These are phyloP conservation scores for Callyntrura guangdongensis DNA, from an alignment of 2,888 invertebrate species.

Conservation along the genomic window DNA sequence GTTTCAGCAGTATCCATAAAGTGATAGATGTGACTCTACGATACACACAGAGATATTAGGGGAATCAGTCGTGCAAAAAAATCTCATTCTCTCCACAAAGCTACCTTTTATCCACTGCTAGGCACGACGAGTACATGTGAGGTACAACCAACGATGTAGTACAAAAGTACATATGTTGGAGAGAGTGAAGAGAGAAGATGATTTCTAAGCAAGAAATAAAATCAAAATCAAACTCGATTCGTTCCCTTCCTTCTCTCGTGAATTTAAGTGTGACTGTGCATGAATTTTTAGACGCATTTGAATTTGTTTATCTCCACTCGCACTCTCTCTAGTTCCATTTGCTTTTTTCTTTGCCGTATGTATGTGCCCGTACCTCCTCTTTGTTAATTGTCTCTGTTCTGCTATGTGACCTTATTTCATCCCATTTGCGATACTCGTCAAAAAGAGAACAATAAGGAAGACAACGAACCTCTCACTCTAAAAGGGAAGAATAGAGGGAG, in stretches of 20 bases:
- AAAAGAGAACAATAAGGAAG: not conserved
- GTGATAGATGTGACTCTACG: not conserved
- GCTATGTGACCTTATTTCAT: constrained; percentile 6
- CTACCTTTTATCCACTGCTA: not conserved
- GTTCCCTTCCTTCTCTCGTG: not conserved
- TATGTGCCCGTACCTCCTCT: not conserved
- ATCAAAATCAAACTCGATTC: constrained; percentile 24
- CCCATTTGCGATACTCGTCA: not conserved
- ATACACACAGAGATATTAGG: not conserved
- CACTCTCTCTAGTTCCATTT: not conserved
- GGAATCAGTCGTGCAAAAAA: constrained; percentile 42
- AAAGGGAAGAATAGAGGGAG: not conserved
- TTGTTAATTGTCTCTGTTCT: constrained; percentile 20
- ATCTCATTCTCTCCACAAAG: constrained; percentile 10
- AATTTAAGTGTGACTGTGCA: not conserved
- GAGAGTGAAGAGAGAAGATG: not conserved
- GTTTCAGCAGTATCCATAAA: constrained; percentile 17
- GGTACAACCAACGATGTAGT: not conserved
- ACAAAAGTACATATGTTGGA: not conserved
- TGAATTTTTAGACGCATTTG: constrained; percentile 8
- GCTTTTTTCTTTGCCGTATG: not conserved
- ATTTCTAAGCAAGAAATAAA: not conserved
- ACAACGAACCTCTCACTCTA: not conserved
- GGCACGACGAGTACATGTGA: not conserved
- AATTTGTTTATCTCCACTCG: constrained; percentile 18